Percentiles rank a stretch among this genome's conserved stretches.
Evolutionary conservation across 2,888 invertebrate species (phyloP).

Genomic region (Spisula subtruncata): DNA sequence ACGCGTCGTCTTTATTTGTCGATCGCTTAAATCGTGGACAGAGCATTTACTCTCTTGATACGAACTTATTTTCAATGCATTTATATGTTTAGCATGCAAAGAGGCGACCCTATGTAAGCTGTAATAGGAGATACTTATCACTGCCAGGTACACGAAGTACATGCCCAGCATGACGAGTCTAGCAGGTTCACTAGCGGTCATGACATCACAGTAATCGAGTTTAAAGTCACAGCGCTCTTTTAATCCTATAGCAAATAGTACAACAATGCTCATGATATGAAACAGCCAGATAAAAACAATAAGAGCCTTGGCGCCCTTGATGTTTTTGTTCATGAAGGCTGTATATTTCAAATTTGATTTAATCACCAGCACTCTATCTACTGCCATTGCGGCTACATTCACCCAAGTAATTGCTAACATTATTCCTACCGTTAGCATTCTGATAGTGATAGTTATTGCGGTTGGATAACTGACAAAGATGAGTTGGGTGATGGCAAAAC

Average conservation of each 20-base stretch:
- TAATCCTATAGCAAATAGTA: not conserved
- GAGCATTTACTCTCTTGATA: no score
- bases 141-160: not conserved
- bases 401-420: not conserved
- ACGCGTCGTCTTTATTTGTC: not conserved
- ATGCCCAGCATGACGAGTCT: constrained; percentile 11
- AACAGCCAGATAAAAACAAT: not conserved
- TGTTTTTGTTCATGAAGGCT: not conserved
- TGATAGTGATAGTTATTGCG: not conserved
- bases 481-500: constrained; percentile 1
- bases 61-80: not conserved
- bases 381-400: not conserved
- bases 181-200: not conserved
- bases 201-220: not conserved
- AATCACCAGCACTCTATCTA: constrained; percentile 17
- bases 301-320: no score
- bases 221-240: not conserved
- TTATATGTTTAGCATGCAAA: not conserved
- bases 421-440: not conserved
- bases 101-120: not conserved
- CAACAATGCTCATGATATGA: not conserved
- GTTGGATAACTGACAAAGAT: not conserved
- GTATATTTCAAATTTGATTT: constrained; percentile 19
- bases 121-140: not conserved
- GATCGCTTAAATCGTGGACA: not conserved